Conservation (phyloP, 2,888 invertebrate species). For the Drosophila nr. fundita region DNA sequence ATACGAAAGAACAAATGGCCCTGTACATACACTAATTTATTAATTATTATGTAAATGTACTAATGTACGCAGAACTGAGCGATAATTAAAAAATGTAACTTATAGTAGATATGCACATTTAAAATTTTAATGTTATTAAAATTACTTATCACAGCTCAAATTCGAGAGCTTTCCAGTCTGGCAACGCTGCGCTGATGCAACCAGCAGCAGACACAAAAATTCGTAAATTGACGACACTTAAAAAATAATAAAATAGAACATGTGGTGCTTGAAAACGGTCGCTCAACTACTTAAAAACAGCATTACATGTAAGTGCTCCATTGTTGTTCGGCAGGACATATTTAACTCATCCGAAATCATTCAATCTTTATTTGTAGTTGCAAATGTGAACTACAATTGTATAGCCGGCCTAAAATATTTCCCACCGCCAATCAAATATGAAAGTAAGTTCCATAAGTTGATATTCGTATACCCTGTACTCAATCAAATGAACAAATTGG, state of each 20-base stretch:
- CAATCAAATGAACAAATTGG: neutral
- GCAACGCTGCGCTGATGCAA: constrained; percentile 63
- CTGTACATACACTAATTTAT: neutral
- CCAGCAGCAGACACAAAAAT: constrained; percentile 26
- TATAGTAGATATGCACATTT: neutral
- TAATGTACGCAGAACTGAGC: neutral
- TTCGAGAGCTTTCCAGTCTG: constrained; percentile 15
- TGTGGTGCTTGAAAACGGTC: constrained; percentile 60
- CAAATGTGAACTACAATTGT: constrained; percentile 48
- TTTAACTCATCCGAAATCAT: constrained; percentile 11
- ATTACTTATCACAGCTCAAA: neutral
- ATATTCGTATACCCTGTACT: neutral
- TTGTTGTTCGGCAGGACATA: neutral
- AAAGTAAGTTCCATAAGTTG: constrained; percentile 21
- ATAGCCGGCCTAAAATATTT: constrained; percentile 89
- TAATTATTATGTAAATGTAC: neutral
- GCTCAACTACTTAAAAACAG: constrained; percentile 54
- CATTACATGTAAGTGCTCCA: constrained; percentile 38
- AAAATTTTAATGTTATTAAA: neutral
- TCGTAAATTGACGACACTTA: constrained; percentile 6
- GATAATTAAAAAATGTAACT: neutral
- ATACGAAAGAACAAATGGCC: constrained; percentile 1
- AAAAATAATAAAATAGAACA: constrained; percentile 36
- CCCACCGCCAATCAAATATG: constrained; percentile 87
- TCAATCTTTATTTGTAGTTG: constrained; percentile 40